Evolutionary conservation across 1,140 invertebrate species (phyloP).

Genomic region (Drosophila orosa): DNA sequence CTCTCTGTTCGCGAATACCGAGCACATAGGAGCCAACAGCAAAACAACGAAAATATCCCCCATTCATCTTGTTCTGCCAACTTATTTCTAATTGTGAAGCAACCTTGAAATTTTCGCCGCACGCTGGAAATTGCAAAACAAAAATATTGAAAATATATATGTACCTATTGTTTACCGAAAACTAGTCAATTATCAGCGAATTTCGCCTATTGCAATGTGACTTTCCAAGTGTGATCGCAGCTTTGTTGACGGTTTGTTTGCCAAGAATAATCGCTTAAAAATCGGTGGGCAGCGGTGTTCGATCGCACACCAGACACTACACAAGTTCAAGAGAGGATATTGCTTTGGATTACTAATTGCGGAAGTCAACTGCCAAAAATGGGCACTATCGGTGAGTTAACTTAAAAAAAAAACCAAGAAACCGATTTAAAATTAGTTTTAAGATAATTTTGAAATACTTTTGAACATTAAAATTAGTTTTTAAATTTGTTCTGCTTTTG

Average conservation of each 20-base stretch:
- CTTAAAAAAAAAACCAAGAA: not conserved
- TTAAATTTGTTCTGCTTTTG: no score
- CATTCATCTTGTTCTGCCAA: conserved; percentile 58
- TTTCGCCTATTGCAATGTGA: conserved; percentile 69
- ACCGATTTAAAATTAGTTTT: not conserved
- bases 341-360: conserved; percentile 45
- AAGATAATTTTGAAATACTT: no score
- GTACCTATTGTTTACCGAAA: conserved; percentile 39
- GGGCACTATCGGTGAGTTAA: conserved; percentile 70
- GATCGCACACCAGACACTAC: not conserved
- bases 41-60: conserved; percentile 29
- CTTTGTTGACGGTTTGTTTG: conserved; percentile 52
- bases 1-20: conserved; percentile 22
- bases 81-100: conserved; percentile 55
- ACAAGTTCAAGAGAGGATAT: conserved; percentile 24
- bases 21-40: conserved; percentile 7
- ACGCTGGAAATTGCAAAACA: conserved; percentile 52
- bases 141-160: conserved; percentile 22
- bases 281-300: conserved; percentile 2
- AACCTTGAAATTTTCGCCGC: conserved; percentile 52
- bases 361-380: conserved; percentile 41
- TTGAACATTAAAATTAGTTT: no score
- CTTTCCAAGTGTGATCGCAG: conserved; percentile 61
- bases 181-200: conserved; percentile 50
- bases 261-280: conserved; percentile 5